Conservation (phyloP, 2,888 invertebrate species). For the Temnothorax rugatulus region DNA sequence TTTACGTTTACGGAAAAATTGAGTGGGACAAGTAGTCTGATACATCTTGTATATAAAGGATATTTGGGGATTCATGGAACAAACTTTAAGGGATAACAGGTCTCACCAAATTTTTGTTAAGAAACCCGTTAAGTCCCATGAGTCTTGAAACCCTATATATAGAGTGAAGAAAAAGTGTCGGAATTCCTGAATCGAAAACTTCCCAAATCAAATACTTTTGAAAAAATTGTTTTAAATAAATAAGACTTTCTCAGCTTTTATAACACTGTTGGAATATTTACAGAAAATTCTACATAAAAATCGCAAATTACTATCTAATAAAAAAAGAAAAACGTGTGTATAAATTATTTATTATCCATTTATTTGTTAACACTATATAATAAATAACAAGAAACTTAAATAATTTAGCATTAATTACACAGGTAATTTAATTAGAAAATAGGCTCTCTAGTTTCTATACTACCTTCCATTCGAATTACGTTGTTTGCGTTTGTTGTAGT, state of each 20-base stretch:
- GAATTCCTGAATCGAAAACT: background rate
- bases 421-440: background rate
- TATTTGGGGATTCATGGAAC: no score
- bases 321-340: background rate
- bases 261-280: background rate
- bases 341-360: constrained; percentile 3
- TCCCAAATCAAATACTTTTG: background rate
- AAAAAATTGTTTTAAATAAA: constrained; percentile 3
- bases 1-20: no score
- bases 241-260: background rate
- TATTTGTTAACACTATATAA: background rate
- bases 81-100: no score
- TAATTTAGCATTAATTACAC: background rate
- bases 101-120: no score
- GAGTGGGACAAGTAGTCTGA: no score
- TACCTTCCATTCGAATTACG: background rate
- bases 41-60: no score
- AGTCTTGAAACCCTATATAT: no score
- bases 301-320: background rate
- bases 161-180: background rate
- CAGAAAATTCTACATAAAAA: background rate
- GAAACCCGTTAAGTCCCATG: no score
- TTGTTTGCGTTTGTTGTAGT: constrained; percentile 16
- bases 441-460: background rate
- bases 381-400: background rate